Percentiles rank a stretch among this genome's conserved stretches.
phyloP scores from a whole-genome alignment of 2,888 invertebrate genomes.

The Acrocera orbiculus region DNA sequence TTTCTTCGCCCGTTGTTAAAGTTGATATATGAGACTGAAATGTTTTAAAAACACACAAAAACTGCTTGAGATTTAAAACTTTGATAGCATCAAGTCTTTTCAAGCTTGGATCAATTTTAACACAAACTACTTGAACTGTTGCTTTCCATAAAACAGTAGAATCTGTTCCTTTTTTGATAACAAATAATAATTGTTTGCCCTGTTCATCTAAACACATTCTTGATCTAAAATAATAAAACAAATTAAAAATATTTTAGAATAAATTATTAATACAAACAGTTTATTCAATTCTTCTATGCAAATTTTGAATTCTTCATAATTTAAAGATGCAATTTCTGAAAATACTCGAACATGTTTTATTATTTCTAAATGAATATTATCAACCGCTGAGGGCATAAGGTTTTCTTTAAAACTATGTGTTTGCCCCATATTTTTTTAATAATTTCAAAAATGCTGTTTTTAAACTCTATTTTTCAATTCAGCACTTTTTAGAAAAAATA shows the following conservation, averaged over 20 bases:
- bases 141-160: conserved; percentile 49
- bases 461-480: no score
- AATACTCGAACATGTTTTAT: conserved; percentile 28
- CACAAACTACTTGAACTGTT: conserved; percentile 45
- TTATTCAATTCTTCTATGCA: conserved; percentile 41
- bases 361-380: conserved; percentile 19
- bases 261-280: conserved; percentile 33
- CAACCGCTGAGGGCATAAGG: conserved; percentile 19
- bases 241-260: neutral
- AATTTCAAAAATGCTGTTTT: no score
- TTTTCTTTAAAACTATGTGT: conserved; percentile 17
- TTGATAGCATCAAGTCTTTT: conserved; percentile 39
- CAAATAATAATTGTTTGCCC: conserved; percentile 46
- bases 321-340: conserved; percentile 29
- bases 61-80: conserved; percentile 43
- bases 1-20: conserved; percentile 21
- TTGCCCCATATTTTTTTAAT: conserved; percentile 18
- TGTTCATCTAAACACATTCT: conserved; percentile 39
- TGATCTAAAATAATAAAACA: conserved; percentile 30
- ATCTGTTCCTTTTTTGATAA: conserved; percentile 45
- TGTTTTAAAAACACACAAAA: conserved; percentile 41
- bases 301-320: conserved; percentile 41
- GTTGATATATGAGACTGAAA: conserved; percentile 33
- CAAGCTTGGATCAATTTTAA: conserved; percentile 37
- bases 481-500: no score